Conservation (phyloP, 2,113 vertebrate species). For the Channa argus region DNA sequence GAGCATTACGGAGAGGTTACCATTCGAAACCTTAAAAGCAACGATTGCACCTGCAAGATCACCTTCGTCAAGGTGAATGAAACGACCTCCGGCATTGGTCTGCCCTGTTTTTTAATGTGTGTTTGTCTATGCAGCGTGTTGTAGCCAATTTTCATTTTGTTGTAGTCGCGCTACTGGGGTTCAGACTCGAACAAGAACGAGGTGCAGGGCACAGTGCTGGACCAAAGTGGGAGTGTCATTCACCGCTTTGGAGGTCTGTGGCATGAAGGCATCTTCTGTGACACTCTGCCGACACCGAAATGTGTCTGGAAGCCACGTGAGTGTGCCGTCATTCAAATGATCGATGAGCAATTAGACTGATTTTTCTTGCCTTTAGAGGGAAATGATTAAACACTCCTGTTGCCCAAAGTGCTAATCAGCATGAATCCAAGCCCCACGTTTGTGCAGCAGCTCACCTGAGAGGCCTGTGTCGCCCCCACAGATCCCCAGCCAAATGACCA, state of each 20-base stretch:
- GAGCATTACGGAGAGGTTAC: slow-evolving; percentile 94
- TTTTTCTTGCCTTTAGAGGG: neutral
- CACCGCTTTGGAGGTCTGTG: slow-evolving; percentile 92
- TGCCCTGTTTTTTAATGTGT: too few species aligned
- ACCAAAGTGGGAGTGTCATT: slow-evolving; percentile 85
- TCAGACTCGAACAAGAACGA: slow-evolving; percentile 87
- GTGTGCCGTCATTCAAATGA: slow-evolving; percentile 37
- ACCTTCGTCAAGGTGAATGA: slow-evolving; percentile 90
- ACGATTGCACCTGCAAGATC: slow-evolving; percentile 90
- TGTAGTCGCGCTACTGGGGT: slow-evolving; percentile 89
- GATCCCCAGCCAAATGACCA: slow-evolving; percentile 87
- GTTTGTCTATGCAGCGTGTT: too few species aligned
- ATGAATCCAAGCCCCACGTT: slow-evolving; percentile 51
- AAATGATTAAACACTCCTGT: neutral
- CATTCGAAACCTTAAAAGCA: slow-evolving; percentile 88
- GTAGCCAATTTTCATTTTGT: neutral
- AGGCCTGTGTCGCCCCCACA: slow-evolving; percentile 40
- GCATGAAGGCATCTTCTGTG: slow-evolving; percentile 92
- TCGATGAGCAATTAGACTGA: too few species aligned
- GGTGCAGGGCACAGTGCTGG: slow-evolving; percentile 89
- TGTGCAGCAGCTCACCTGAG: slow-evolving; percentile 19
- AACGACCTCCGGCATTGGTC: neutral
- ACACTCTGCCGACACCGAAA: slow-evolving; percentile 83
- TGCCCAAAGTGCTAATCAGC: slow-evolving; percentile 36
- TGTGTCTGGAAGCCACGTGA: slow-evolving; percentile 94